Base-by-base conservation (phyloP, 2,113 vertebrate genomes). In the Arothron firmamentum region DNA sequence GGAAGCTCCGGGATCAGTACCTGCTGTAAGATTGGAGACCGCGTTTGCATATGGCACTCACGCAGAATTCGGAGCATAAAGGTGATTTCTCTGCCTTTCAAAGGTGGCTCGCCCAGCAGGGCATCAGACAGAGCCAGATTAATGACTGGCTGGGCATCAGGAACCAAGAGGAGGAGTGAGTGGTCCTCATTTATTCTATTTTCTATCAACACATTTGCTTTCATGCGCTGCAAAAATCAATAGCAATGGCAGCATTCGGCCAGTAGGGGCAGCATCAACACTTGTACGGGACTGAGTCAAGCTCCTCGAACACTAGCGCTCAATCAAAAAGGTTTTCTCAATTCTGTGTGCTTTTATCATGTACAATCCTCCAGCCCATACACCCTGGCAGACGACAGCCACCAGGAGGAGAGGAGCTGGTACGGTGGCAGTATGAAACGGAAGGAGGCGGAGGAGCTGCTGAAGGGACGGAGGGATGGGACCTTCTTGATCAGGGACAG, bases 401-500 rank as follows among this genome's bases (percentile, higher is more conserved):
- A 96, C 83, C 93, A 94, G 0, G 94, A 98, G 20, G 96, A 98
- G 70, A 92, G 92, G 77, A 93, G 91, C 0, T 99, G 97, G 97
- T 97, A 96, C 1, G 95, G 95, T 1, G 96, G 96, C 17, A 92
- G 92, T 68, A 98, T 98, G 89, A 95, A 93, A 63, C 90, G 97
- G 47, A 92, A 82, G 76, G 94, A 97, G 85, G 96, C 97, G 0
- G 96, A 99, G 79, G 95, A 92, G 61, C 85, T 99, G 3, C 75
- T 99, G 19, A 90, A 89, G 3, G 96, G 96, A 65, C 94, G 92
- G 51, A 86, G 92, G n/a, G 94, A 99, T 4, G 97, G 96, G 76
- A 98, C 97, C 46, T 98, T 99, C 82, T 91, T 99, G 1, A 94
- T 99, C 72, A 92, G 97, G 79, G 96, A 98, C 76, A 98, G 97